phyloP scores from a whole-genome alignment of 2,888 invertebrate genomes.

The Drosophila borealis region DNA sequence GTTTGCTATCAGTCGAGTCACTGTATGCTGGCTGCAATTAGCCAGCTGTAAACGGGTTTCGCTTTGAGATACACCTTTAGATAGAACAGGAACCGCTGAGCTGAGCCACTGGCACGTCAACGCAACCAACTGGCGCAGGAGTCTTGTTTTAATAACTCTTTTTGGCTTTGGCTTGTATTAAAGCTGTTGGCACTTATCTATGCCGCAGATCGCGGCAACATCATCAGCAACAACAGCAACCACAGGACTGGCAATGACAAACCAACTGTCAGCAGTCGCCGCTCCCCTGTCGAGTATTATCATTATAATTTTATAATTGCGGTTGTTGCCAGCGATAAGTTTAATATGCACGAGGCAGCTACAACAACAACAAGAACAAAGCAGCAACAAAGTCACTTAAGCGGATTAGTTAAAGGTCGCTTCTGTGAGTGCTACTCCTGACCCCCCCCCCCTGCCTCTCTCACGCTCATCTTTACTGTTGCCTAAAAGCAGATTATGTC shows the following conservation, averaged over 20 bases:
- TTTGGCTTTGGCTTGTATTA: conserved; percentile 61
- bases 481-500: conserved; percentile 79
- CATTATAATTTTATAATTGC: conserved; percentile 82
- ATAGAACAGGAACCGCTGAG: conserved; percentile 22
- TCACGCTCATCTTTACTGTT: conserved; percentile 40
- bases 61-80: conserved; percentile 29
- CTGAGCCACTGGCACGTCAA: conserved; percentile 24
- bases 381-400: conserved; percentile 69
- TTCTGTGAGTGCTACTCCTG: conserved; percentile 36
- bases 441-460: neutral
- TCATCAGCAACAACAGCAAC: conserved; percentile 30
- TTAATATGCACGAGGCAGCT: conserved; percentile 70
- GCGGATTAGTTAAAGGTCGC: conserved; percentile 78
- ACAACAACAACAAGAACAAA: conserved; percentile 27
- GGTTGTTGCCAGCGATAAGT: conserved; percentile 76
- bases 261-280: conserved; percentile 78
- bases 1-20: conserved; percentile 38
- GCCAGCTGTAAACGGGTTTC: conserved; percentile 65
- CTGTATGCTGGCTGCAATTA: conserved; percentile 59
- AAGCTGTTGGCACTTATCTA: conserved; percentile 60
- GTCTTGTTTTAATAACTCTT: conserved; percentile 78
- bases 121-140: conserved; percentile 20
- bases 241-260: conserved; percentile 69
- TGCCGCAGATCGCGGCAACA: conserved; percentile 65
- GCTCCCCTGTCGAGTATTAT: conserved; percentile 76